These are phyloP conservation scores for Platycnemis pennipes DNA, from an alignment of 2,888 invertebrate genomes.

Conservation along the genomic window DNA sequence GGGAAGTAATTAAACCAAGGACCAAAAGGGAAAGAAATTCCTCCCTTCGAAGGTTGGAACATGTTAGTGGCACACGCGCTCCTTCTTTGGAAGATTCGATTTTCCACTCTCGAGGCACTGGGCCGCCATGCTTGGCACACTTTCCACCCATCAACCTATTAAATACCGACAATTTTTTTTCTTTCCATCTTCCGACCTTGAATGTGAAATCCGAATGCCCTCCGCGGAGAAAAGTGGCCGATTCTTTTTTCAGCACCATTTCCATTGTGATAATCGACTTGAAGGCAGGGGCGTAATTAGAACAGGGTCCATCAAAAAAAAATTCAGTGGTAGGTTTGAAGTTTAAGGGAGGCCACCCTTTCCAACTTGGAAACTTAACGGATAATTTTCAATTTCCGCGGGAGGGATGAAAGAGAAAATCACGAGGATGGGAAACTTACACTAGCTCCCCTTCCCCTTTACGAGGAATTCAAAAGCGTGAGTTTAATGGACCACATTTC, in stretches of 20 bases:
- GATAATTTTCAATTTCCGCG: not conserved
- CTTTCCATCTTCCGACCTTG: slow-evolving; percentile 34
- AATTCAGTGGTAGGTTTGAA: not conserved
- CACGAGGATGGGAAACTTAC: not conserved
- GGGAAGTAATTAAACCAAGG: not conserved
- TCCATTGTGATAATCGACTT: not conserved
- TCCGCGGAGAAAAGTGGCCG: slow-evolving; percentile 6
- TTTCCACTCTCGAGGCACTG: slow-evolving; percentile 26
- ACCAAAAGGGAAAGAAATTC: not conserved
- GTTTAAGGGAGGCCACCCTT: not conserved
- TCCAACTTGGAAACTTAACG: not conserved
- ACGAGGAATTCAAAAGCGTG: not conserved
- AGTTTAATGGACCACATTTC: not conserved
- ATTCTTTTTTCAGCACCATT: slow-evolving; percentile 17
- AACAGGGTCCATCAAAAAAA: not conserved
- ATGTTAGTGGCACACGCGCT: slow-evolving; percentile 46
- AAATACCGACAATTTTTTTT: slow-evolving; percentile 42
- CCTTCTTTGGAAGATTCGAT: slow-evolving; percentile 63
- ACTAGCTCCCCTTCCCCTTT: not conserved
- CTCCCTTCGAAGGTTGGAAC: not conserved
- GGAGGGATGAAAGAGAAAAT: not conserved
- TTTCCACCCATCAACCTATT: slow-evolving; percentile 59
- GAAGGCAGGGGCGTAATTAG: not conserved
- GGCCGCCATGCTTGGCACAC: slow-evolving; percentile 46
- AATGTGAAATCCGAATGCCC: not conserved